Conservation (phyloP, 37 sponge, comb jelly and placozoan genomes). For the Halichondria panicea region DNA sequence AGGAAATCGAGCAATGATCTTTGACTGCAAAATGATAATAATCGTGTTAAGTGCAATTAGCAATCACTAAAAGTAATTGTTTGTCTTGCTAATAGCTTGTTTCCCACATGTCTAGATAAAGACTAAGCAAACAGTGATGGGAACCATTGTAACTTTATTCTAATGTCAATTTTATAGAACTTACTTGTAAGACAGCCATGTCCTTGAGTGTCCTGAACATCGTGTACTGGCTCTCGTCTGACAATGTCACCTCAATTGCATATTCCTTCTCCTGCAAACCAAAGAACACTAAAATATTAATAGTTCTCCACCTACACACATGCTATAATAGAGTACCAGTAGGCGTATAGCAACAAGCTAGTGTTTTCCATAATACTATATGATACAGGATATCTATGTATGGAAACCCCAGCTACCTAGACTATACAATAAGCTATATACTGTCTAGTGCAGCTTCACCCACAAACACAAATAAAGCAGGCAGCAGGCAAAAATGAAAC, state of each 20-base stretch:
- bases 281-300: background rate
- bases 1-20: constrained; percentile 29
- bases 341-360: background rate
- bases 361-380: too few species aligned
- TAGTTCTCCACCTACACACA: background rate
- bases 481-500: background rate
- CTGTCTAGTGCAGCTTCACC: background rate
- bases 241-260: constrained; percentile 56
- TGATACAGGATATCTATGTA: too few species aligned
- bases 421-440: background rate
- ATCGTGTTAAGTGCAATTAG: too few species aligned
- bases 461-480: background rate
- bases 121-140: background rate
- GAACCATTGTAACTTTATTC: background rate
- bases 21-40: constrained; percentile 5
- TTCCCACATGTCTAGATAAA: too few species aligned
- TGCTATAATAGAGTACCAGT: background rate
- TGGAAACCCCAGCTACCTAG: background rate
- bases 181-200: constrained; percentile 45
- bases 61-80: too few species aligned
- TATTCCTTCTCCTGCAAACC: constrained; percentile 36
- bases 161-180: background rate
- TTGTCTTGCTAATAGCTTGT: too few species aligned
- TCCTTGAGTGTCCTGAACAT: constrained; percentile 52
- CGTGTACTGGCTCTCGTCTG: constrained; percentile 66